phyloP scores from a whole-genome alignment of 2,113 vertebrate genomes.

The Sphaerodactylus townsendi region DNA sequence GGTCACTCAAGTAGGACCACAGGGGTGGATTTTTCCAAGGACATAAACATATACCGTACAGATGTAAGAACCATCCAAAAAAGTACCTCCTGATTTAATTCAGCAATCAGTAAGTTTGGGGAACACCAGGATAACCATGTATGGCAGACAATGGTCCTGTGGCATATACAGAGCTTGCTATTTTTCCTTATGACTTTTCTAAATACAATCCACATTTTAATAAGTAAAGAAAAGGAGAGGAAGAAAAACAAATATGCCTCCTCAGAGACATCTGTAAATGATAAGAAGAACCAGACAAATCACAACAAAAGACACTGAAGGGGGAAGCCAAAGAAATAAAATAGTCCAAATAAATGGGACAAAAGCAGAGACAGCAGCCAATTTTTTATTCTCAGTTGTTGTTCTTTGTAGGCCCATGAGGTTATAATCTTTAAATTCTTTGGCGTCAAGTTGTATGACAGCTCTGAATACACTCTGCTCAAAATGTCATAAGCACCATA shows the following conservation, averaged over 20 bases:
- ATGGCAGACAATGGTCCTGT: background rate
- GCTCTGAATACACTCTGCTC: background rate
- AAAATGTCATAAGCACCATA: background rate
- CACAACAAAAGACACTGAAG: background rate
- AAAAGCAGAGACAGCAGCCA: slow-evolving; percentile 11
- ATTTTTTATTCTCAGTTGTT: slow-evolving; percentile 18
- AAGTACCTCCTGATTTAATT: background rate
- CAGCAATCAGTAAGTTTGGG: too few relatives aligned
- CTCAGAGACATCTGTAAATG: background rate
- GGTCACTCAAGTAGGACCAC: background rate
- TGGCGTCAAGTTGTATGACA: slow-evolving; percentile 13
- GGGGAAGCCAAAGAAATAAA: background rate
- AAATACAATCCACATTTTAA: background rate
- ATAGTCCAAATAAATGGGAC: background rate
- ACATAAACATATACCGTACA: background rate
- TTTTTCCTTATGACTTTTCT: background rate
- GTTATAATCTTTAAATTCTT: background rate
- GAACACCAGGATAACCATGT: too few relatives aligned
- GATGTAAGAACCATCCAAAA: background rate
- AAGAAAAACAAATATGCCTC: background rate
- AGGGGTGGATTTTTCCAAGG: background rate
- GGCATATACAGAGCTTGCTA: background rate
- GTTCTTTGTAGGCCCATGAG: slow-evolving; percentile 2
- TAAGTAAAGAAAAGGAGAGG: background rate
- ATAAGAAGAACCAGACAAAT: background rate